phyloP scores from a whole-genome alignment of 1,140 invertebrate genomes.

The Argopecten irradians region DNA sequence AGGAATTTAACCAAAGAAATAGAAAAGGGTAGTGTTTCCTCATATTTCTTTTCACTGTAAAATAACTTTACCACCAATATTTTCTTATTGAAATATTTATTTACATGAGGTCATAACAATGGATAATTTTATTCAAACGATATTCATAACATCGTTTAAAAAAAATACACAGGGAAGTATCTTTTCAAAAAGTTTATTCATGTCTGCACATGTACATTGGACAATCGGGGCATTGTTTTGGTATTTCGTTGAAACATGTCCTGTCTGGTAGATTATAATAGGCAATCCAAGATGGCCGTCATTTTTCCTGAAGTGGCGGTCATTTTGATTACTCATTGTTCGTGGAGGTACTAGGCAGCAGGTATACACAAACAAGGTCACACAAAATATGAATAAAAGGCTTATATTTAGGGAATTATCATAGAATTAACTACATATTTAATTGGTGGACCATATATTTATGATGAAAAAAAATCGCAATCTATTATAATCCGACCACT shows the following conservation, averaged over 20 bases:
- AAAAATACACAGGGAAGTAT: not conserved
- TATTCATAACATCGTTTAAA: not conserved
- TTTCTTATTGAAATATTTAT: too few species aligned
- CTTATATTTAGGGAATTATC: too few species aligned
- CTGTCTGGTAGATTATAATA: too few species aligned
- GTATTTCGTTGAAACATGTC: not conserved
- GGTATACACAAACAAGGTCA: too few species aligned
- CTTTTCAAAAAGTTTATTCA: not conserved
- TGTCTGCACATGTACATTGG: not conserved
- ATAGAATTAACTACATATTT: too few species aligned
- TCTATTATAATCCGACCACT: too few species aligned
- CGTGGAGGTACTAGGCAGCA: not conserved
- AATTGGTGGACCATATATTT: too few species aligned
- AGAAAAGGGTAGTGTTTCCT: not conserved
- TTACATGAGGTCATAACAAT: too few species aligned
- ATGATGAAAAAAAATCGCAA: too few species aligned
- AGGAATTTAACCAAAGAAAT: too few species aligned
- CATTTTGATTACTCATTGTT: constrained; percentile 22
- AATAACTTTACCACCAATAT: too few species aligned
- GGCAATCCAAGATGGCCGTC: not conserved
- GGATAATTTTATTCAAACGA: not conserved
- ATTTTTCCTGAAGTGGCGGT: not conserved
- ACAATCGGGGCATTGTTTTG: not conserved
- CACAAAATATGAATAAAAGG: not conserved
- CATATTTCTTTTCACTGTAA: too few species aligned